These are phyloP conservation scores for Epicampocera succincta DNA, from an alignment of 2,888 invertebrate genomes.

Conservation along the genomic window DNA sequence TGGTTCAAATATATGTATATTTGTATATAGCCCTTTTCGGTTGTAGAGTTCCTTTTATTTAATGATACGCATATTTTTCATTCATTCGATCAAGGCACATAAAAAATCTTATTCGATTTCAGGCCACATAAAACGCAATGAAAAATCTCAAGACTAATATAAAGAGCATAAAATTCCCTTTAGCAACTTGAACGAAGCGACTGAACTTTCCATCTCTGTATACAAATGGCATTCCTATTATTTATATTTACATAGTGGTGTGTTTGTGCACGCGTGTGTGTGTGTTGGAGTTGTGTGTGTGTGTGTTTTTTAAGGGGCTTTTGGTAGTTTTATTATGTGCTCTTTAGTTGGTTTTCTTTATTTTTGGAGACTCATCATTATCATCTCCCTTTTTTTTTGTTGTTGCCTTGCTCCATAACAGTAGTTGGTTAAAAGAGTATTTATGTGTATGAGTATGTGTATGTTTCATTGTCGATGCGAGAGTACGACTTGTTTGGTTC, in stretches of 20 bases:
- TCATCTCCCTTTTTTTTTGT: conserved; percentile 59
- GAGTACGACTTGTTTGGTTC: not conserved
- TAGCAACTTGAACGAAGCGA: not conserved
- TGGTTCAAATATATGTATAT: too few species aligned
- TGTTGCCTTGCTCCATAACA: conserved; percentile 18
- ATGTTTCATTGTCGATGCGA: too few species aligned
- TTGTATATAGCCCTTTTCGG: too few species aligned
- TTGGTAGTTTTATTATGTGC: conserved; percentile 48
- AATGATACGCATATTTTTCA: too few species aligned
- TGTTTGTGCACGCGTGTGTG: not conserved
- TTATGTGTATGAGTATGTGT: not conserved
- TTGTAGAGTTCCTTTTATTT: too few species aligned
- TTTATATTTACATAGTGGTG: conserved; percentile 1
- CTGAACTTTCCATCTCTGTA: conserved; percentile 2
- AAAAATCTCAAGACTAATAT: too few species aligned
- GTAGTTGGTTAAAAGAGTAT: not conserved
- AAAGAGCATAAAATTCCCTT: too few species aligned
- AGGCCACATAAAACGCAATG: too few species aligned
- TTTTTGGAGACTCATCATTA: conserved; percentile 39
- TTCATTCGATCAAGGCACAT: too few species aligned
- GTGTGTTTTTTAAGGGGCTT: conserved; percentile 36
- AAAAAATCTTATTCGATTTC: too few species aligned
- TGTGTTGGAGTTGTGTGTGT: conserved; percentile 31
- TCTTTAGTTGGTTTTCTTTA: conserved; percentile 31
- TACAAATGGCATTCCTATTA: conserved; percentile 25